Conservation (phyloP, 2,113 vertebrate genomes). For the Alligator mississippiensis region DNA sequence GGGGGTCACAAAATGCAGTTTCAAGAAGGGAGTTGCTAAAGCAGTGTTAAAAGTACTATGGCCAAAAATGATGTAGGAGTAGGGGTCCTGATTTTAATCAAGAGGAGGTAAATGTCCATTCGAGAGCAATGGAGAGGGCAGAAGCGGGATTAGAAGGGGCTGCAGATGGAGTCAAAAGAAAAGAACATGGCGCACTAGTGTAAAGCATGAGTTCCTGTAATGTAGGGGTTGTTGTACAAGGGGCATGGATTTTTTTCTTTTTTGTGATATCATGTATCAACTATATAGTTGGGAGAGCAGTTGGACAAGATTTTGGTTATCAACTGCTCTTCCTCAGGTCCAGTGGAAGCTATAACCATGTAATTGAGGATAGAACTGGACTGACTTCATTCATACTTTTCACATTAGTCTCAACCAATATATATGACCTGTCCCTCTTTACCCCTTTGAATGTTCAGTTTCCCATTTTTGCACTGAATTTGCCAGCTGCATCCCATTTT, state of each 20-base stretch:
- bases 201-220: no score
- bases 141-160: constrained; percentile 27
- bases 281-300: no score
- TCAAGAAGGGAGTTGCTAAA: constrained; percentile 5
- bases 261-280: no score
- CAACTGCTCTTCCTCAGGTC: background rate
- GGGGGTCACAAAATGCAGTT: background rate
- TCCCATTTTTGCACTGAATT: background rate
- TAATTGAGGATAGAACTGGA: background rate
- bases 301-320: no score
- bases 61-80: background rate
- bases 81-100: background rate
- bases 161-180: background rate
- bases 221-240: background rate
- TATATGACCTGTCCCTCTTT: background rate
- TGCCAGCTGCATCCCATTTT: background rate
- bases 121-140: constrained; percentile 23
- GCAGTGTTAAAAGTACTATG: background rate
- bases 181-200: background rate
- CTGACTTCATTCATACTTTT: background rate
- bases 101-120: constrained; percentile 20
- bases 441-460: background rate
- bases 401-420: background rate
- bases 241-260: no score
- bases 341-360: background rate